Conservation (phyloP, 2,113 vertebrate genomes). For the Oreochromis niloticus region DNA sequence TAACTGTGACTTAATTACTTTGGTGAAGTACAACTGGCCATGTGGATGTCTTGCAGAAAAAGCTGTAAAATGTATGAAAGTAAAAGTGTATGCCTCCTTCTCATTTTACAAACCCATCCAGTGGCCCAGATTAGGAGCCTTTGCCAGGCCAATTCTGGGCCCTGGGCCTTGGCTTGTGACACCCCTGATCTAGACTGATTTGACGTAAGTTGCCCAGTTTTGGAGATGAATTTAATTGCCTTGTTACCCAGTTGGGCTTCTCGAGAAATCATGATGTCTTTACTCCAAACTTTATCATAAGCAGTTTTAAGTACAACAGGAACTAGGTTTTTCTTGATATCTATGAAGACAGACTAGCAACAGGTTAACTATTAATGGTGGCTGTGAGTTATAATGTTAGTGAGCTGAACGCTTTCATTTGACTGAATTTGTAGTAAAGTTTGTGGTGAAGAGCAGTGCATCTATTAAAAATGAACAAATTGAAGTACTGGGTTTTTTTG, state of each 20-base stretch:
- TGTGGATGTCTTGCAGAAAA: not conserved
- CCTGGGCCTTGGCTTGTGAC: not conserved
- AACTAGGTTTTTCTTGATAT: not conserved
- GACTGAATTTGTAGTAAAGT: not conserved
- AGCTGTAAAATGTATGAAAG: accelerated
- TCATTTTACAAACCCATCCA: not conserved
- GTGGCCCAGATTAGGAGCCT: not conserved
- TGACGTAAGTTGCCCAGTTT: not conserved
- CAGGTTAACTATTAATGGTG: not conserved
- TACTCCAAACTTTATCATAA: not conserved
- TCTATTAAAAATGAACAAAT: not conserved
- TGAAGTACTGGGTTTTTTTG: not conserved
- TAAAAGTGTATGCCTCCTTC: not conserved
- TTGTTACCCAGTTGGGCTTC: not conserved
- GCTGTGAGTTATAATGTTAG: not conserved
- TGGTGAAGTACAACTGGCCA: not conserved
- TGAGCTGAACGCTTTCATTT: not conserved
- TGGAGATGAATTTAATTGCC: not conserved
- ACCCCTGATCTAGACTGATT: not conserved
- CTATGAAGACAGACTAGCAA: not conserved
- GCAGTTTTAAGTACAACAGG: not conserved
- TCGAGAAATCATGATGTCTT: not conserved
- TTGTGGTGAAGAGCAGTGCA: not conserved
- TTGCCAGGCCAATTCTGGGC: not conserved
- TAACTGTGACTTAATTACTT: not conserved